Conservation (phyloP, 2,888 invertebrate genomes). For the Diogma glabrata region DNA sequence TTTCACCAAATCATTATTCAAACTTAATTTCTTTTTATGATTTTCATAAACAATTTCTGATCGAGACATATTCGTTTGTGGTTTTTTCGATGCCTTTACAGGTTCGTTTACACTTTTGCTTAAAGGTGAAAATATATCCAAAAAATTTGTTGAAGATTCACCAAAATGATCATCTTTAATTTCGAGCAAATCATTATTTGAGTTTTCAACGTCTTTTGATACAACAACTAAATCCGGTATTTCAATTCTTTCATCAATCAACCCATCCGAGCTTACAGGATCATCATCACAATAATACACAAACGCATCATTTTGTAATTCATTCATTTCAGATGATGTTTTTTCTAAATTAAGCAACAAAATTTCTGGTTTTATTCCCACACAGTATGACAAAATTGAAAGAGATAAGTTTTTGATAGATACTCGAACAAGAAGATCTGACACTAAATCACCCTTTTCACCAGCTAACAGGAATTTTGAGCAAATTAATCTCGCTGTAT, state of each 20-base stretch:
- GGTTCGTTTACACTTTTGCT: conserved; percentile 31
- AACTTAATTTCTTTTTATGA: not conserved
- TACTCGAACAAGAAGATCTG: conserved; percentile 69
- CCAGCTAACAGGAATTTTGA: conserved; percentile 33
- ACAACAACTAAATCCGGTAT: conserved; percentile 15
- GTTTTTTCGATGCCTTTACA: conserved; percentile 15
- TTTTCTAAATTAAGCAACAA: conserved; percentile 55
- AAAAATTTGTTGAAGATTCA: conserved; percentile 28
- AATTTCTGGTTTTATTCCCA: conserved; percentile 60
- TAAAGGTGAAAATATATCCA: conserved; percentile 20
- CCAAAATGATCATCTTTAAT: conserved; percentile 55
- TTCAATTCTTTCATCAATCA: not conserved
- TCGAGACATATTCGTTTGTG: not conserved
- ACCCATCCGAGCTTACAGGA: conserved; percentile 1
- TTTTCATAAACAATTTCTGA: conserved; percentile 5
- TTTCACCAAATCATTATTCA: not conserved
- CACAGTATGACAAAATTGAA: conserved; percentile 62
- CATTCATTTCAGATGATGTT: conserved; percentile 19
- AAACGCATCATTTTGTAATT: no score
- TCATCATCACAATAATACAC: conserved; percentile 11
- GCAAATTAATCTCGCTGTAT: conserved; percentile 31
- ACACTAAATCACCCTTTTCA: conserved; percentile 43
- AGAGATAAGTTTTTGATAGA: conserved; percentile 84
- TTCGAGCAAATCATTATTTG: conserved; percentile 36
- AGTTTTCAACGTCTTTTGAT: conserved; percentile 10